Base-by-base conservation (phyloP, 2,797 vertebrate species). In the Propithecus perrieri region DNA sequence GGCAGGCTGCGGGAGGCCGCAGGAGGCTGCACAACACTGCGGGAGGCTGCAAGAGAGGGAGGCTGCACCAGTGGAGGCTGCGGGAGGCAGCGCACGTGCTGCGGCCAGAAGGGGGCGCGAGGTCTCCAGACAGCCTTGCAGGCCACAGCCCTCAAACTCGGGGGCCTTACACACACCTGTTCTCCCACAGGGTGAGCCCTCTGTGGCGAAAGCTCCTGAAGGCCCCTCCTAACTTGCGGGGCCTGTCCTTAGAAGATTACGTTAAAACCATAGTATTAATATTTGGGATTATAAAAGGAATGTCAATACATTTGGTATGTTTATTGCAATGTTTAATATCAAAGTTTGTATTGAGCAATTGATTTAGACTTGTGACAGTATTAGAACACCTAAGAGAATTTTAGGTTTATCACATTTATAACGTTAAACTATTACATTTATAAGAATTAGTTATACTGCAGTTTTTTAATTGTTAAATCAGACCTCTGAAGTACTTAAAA, bases 61-160 rank as follows among this genome's bases (percentile, higher is more conserved):
- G 53, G 53, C 48, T 0, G 48, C 2, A 50, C 48, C 41, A 6
- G 41, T 57, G 8, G 22, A 4, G 55, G 55, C 55, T 24, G 8
- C 55, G 8, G 55, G 8, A 10, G 55, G 55, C 55, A 22, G 55
- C 55, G 18, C 53, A 18, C n/a, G 2, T 28, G 1, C 91, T 28
- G 74, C 33, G 1, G 74, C 65, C 95, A 48, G 26, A 17, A 93
- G 95, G n/a, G 95, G 95, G 86, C 80, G 86, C 91, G 12, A 12
- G 28, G 13, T 30, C 59, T 63, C 59, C 59, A 13, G 28, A 17
- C n/a, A 28, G 22, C 13, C 35, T 8, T 72, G 28, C 7, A 10
- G n/a, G 72, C n/a, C 57, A 20, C 38, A 41, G 2, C 38, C 67
- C 65, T 81, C 14, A 57, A 35, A n/a, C 57, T n/a, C 41, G 17